Base-by-base conservation (phyloP, 2,797 vertebrate genomes). In the Phaenicophaeus curvirostris region DNA sequence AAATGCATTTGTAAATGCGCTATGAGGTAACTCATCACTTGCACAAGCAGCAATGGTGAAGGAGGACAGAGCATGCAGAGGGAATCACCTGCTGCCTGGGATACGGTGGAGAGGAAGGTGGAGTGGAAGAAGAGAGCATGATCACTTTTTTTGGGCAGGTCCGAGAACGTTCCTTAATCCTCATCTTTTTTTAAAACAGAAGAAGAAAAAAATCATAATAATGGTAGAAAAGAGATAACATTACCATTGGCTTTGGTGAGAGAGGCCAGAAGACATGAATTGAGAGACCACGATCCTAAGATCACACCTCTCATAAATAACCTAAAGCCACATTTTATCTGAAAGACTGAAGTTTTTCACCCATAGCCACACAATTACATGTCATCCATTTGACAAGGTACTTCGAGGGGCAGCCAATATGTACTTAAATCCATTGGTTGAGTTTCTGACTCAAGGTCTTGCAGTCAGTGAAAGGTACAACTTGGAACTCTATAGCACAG, bases 101-200 rank as follows among this genome's bases (percentile, higher is more conserved):
- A 92, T 59, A 94, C 5, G 81, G 87, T 95, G 95, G 95, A 95
- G 92, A 96, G 90, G 96, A 94, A 95, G 96, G 96, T 82, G 96
- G 97, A 97, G 96, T 90, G 93, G 95, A 97, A 92, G 97, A 89
- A 95, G 98, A 98, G 77, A 99, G 98, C 94, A 98, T 98, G 98
- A 99, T 99, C 98, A 99, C 98, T 99, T 99, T 99, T 99, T 99
- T 99, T 95, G 99, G 99, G 97, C 99, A 99, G 98, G 98, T 99
- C 98, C 99, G 98, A 97, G 98, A 98, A 97, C 84, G 97, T 25
- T 98, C 97, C 89, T 97, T 98, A 96, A 58, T 96, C 86, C 94
- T 98, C 97, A 94, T 93, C 98, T 98, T 98, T 96, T 95, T 95
- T 96, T 31, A 82, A 95, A 96, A 96, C 79, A 94, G 73, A 94